phyloP scores from a whole-genome alignment of 64 coral and sea anemone genomes.

The Exaiptasia diaphana region DNA sequence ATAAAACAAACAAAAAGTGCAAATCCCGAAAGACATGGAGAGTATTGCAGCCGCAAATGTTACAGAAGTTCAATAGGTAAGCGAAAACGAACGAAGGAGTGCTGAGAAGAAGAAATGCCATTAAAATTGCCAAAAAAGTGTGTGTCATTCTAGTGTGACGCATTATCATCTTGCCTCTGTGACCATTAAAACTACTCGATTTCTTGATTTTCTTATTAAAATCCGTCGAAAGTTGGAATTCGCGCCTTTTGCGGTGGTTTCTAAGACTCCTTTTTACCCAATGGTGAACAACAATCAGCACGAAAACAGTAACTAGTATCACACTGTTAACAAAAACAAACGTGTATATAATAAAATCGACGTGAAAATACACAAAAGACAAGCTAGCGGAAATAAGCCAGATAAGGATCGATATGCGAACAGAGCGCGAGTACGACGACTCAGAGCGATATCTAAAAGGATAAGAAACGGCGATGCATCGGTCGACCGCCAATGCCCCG shows the following conservation, averaged over 20 bases:
- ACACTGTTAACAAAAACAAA: constrained; percentile 74
- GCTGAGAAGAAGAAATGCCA: constrained; percentile 18
- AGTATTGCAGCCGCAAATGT: constrained; percentile 2
- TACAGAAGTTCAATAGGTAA: constrained; percentile 42
- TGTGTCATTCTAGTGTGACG: constrained; percentile 14
- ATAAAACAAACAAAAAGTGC: constrained; percentile 32
- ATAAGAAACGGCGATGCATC: constrained; percentile 54
- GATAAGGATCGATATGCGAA: constrained; percentile 35
- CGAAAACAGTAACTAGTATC: constrained; percentile 59
- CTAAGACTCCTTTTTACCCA: constrained; percentile 32
- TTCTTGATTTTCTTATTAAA: background rate
- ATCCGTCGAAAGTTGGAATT: background rate
- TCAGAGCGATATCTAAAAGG: constrained; percentile 57
- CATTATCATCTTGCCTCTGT: background rate
- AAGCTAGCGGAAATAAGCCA: constrained; percentile 55
- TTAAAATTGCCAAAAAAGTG: constrained; percentile 29
- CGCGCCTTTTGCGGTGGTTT: constrained; percentile 17
- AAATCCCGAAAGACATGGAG: constrained; percentile 46
- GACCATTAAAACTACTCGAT: background rate
- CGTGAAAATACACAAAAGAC: constrained; percentile 60
- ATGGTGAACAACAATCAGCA: constrained; percentile 51
- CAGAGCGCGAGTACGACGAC: constrained; percentile 25
- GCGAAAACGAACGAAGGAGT: constrained; percentile 27
- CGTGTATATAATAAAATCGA: constrained; percentile 70
- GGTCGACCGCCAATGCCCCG: constrained; percentile 64